Base-by-base conservation (phyloP, 1,140 invertebrate genomes). In the Parasteatoda tepidariorum region DNA sequence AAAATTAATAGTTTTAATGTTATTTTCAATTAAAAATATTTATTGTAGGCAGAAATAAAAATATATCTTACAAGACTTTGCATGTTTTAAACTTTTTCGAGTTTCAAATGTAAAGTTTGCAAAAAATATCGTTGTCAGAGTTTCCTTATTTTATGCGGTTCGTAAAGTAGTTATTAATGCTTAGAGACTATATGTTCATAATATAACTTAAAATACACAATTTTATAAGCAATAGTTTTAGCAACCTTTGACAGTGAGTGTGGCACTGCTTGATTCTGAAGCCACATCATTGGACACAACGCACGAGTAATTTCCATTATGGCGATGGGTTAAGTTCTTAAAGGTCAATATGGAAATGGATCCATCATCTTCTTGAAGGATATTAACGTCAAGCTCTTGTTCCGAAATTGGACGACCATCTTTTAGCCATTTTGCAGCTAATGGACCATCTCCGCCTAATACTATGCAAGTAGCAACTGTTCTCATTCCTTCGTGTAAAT, bases 391-490 rank as follows among this genome's bases (percentile, higher is more conserved):
- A 89, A 85, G 91, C 7, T 92, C 92, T 73, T 48, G 34, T 6
- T 34, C 57, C 0, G 75, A 54, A 13, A 87, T n/a, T 22, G 84
- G 67, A 22, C 86, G 34, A 7, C 88, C 89, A 88, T 95, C 94
- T 91, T 94, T 95, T 73, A 94, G 91, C 94, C 94, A 95, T 88
- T 91, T 91, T 88, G 94, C 93, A 85, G 91, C 91, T 26, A 95
- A 89, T 1, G 95, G 95, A 85, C 92, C 92, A 89, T 94, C 94
- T 85, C 94, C 94, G 86, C 92, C 92, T 88, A 93, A 94, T 85
- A 96, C 94, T 86, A 94, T 94, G 90, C 95, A 96, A 85, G 95
- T 93, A 87, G 94, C 93, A 86, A 94, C 92, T 71, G 95, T 94
- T 88, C 94, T 92, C 92, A 95, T 94, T 88, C 94, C 94, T 90